A percentile compares a stretch with the other conserved stretches of the same genome.
These are phyloP conservation scores for Ginglymostoma cirratum DNA, from an alignment of 2,113 vertebrate genomes.

Conservation along the genomic window DNA sequence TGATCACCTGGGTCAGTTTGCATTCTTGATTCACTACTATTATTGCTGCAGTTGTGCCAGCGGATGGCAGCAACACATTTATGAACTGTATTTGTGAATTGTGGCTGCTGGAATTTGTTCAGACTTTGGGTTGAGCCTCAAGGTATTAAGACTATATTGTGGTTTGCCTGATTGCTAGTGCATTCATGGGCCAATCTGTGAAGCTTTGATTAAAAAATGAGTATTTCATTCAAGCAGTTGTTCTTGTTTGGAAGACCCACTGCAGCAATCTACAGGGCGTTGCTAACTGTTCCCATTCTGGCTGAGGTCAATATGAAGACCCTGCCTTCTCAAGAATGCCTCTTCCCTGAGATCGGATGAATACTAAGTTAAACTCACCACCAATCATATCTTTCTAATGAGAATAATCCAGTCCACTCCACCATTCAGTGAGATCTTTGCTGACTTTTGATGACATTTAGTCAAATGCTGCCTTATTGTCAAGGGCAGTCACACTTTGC, in stretches of 20 bases:
- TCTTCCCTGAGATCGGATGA: no score
- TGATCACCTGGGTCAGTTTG: not conserved
- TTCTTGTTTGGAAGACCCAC: not conserved
- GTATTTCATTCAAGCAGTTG: not conserved
- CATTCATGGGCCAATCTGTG: not conserved
- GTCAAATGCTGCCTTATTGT: no score
- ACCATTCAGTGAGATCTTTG: no score
- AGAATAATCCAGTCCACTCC: no score
- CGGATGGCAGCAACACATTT: constrained; percentile 13
- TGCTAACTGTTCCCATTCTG: not conserved
- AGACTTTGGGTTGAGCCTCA: not conserved
- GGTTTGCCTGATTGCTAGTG: not conserved
- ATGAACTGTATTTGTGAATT: not conserved
- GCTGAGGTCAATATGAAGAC: no score
- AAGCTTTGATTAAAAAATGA: not conserved
- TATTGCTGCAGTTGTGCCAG: not conserved
- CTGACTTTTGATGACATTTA: no score
- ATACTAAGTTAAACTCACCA: no score
- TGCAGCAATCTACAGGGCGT: not conserved
- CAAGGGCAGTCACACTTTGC: no score
- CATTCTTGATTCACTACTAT: not conserved
- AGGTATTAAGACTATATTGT: not conserved
- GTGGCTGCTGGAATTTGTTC: not conserved
- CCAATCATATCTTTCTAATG: no score
- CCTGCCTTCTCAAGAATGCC: no score